Evolutionary conservation across 2,797 vertebrate genomes (phyloP).

Genomic region (Spea hammondii): DNA sequence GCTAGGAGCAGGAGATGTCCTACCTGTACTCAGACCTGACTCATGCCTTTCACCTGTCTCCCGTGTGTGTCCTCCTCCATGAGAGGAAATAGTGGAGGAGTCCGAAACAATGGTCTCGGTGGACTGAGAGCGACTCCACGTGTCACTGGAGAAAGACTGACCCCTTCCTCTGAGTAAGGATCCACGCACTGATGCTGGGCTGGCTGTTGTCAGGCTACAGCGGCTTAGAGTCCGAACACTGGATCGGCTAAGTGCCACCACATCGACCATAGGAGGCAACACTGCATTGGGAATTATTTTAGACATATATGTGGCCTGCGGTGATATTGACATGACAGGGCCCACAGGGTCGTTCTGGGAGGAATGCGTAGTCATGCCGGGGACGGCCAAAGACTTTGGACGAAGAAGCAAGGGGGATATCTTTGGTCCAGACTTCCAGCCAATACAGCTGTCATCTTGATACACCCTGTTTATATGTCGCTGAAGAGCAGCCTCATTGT

Average conservation of each 20-base stretch:
- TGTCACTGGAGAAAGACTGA: conserved; percentile 76
- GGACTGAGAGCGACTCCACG: conserved; percentile 86
- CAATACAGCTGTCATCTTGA: conserved; percentile 73
- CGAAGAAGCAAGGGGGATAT: conserved; percentile 65
- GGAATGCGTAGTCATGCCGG: conserved; percentile 77
- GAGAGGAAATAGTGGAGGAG: conserved; percentile 82
- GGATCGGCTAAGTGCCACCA: conserved; percentile 85
- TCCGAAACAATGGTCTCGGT: conserved; percentile 86
- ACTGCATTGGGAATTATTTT: conserved; percentile 96
- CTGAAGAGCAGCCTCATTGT: conserved; percentile 71
- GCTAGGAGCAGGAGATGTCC: conserved; percentile 56
- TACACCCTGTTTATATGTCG: conserved; percentile 77
- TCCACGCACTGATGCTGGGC: conserved; percentile 80
- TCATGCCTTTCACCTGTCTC: conserved; percentile 50
- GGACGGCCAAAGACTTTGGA: conserved; percentile 90
- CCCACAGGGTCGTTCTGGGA: conserved; percentile 69
- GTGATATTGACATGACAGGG: conserved; percentile 91
- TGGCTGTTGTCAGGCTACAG: conserved; percentile 84
- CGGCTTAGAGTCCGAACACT: conserved; percentile 85
- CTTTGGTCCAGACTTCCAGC: conserved; percentile 63
- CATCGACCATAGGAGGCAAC: conserved; percentile 87
- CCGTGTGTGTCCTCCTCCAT: conserved; percentile 68
- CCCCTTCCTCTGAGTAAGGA: conserved; percentile 68
- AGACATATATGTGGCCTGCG: conserved; percentile 92
- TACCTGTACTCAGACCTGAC: conserved; percentile 22